Evolutionary conservation across 2,113 vertebrate species (phyloP), one percentile per base, ranked within the genome.

Genomic region (Calidris pugnax): DNA sequence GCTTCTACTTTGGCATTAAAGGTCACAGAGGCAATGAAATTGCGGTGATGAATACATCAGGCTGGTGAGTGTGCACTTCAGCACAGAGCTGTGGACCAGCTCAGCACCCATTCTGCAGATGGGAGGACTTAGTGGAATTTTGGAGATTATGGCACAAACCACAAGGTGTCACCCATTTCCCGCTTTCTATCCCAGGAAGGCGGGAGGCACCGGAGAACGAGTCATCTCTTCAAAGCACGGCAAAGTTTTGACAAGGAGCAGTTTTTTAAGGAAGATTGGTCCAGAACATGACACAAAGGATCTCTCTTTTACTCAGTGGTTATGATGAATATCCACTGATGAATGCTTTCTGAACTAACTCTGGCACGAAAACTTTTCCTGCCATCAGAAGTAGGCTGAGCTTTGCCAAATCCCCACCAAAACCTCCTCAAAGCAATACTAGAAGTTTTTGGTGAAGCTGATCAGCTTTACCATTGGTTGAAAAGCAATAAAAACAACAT

Each of bases 81-180:
- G 16, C 33, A 1, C 15, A 9, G 60, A 39, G 18, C 50, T 16
- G 37, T 0, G 30, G 21, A 4, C 28, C 4, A 35, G 23, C 23
- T 53, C 55, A 28, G 56, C 43, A 2, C 27, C n/a, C 20, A 0
- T n/a, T 10, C 60, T 59, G 48, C 39, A 10, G 67, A 12, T 14
- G 56, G 2, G 17, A 27, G 37, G 19, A 5, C 4, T 2, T 6
- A 15, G 53, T 4, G 39, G 0, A 13, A 23, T 8, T 51, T 26
- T 6, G 5, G 69, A 66, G 67, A 27, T 50, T 5, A 19, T 26
- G 22, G 7, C 12, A 2, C 0, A 32, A 6, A 13, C 91, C 96
- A 85, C 35, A 59, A 73, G 96, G 91, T 87, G 96, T 91, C 95
- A 87, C 74, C 45, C 89, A 47, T 9, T 22, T 5, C 68, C 94